Evolutionary conservation across 2,797 vertebrate genomes (phyloP).

Genomic region (Paratrypauchen microcephalus): DNA sequence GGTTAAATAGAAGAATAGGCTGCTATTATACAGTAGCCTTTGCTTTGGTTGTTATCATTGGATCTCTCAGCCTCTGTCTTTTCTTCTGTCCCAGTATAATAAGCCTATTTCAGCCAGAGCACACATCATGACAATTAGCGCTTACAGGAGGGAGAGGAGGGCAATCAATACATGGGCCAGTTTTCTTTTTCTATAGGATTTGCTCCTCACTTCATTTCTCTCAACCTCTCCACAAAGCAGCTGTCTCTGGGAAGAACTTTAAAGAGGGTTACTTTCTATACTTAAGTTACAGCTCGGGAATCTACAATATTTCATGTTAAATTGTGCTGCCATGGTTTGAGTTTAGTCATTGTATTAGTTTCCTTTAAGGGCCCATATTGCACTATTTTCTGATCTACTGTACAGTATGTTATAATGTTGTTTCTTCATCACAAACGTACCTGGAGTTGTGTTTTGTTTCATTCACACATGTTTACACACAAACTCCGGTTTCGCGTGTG

Average conservation of each 20-base stretch:
- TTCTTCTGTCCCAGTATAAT: slow-evolving; percentile 36
- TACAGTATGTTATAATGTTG: too few relatives aligned
- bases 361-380: too few relatives aligned
- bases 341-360: too few relatives aligned
- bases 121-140: slow-evolving; percentile 58
- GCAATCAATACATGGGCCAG: slow-evolving; percentile 27
- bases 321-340: too few relatives aligned
- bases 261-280: neutral
- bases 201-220: slow-evolving; percentile 16
- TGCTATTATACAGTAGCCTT: neutral
- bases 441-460: too few relatives aligned
- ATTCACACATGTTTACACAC: too few relatives aligned
- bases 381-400: too few relatives aligned
- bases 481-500: too few relatives aligned
- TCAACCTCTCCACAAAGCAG: slow-evolving; percentile 32
- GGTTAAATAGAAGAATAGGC: slow-evolving; percentile 28
- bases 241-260: neutral
- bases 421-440: too few relatives aligned
- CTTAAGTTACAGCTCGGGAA: too few relatives aligned
- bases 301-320: too few relatives aligned
- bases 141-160: slow-evolving; percentile 24
- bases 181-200: slow-evolving; percentile 9
- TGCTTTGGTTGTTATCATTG: slow-evolving; percentile 13
- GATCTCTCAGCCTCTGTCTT: slow-evolving; percentile 14
- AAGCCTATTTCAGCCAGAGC: slow-evolving; percentile 38